phyloP scores from a whole-genome alignment of 2,113 vertebrate species.

The Pangasianodon gigas region DNA sequence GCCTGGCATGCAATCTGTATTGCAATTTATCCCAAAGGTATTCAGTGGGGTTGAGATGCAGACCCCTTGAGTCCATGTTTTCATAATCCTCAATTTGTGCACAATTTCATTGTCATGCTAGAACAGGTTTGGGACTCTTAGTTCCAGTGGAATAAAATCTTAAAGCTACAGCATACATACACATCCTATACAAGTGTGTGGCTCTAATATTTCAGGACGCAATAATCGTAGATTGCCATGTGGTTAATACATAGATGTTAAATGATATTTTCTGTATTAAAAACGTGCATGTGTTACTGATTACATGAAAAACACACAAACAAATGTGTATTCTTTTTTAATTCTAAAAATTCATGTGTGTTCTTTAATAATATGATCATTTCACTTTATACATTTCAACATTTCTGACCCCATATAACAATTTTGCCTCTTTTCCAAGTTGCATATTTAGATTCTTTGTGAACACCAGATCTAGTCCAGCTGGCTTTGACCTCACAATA shows the following conservation, averaged over 20 bases:
- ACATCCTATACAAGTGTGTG: too few relatives aligned
- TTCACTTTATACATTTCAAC: neutral
- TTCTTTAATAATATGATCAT: neutral
- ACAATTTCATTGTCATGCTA: neutral
- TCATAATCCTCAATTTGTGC: neutral
- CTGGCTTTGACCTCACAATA: conserved; percentile 2
- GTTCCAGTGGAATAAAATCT: neutral
- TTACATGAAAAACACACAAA: too few relatives aligned
- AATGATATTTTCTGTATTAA: too few relatives aligned
- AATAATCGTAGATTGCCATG: neutral
- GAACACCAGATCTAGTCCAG: neutral
- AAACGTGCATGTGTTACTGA: too few relatives aligned
- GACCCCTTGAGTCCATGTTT: neutral
- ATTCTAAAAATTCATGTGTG: neutral
- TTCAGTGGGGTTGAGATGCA: neutral
- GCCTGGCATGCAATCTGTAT: neutral
- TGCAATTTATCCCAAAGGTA: neutral
- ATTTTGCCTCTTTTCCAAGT: neutral
- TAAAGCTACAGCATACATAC: neutral
- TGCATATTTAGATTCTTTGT: neutral
- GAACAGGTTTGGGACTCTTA: neutral
- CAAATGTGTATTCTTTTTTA: too few relatives aligned
- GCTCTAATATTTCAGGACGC: neutral
- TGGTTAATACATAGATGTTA: neutral
- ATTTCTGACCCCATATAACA: neutral